Conservation (phyloP, 1,140 invertebrate species). For the Dreissena polymorpha region DNA sequence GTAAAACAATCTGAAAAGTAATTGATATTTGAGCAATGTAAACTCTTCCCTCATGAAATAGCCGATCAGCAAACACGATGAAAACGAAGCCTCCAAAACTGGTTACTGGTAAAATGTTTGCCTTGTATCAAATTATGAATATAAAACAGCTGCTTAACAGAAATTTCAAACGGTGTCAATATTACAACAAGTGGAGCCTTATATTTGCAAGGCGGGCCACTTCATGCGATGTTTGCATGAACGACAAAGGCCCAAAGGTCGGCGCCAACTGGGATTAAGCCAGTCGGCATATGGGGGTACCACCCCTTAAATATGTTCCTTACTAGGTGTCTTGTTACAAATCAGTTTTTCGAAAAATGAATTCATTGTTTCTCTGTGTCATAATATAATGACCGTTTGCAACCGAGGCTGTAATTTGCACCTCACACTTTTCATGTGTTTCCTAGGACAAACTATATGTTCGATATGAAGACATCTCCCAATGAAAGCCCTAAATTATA, state of each 20-base stretch:
- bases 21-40: constrained; percentile 56
- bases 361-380: background rate
- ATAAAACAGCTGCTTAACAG: constrained; percentile 53
- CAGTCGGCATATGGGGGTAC: background rate
- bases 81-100: constrained; percentile 51
- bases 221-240: background rate
- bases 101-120: constrained; percentile 54
- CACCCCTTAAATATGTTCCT: background rate
- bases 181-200: constrained; percentile 13
- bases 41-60: constrained; percentile 29
- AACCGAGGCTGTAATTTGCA: background rate
- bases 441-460: too few species aligned
- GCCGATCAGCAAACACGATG: constrained; percentile 41
- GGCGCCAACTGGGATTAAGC: background rate
- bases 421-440: too few species aligned
- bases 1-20: constrained; percentile 53
- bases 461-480: too few species aligned
- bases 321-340: background rate
- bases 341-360: background rate
- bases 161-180: constrained; percentile 41
- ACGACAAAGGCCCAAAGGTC: background rate
- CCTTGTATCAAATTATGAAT: constrained; percentile 55
- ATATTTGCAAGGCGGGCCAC: background rate
- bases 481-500: too few species aligned
- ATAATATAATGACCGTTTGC: background rate